Evolutionary conservation across 1,140 invertebrate species (phyloP).

Genomic region (Leguminivora glycinivorella): DNA sequence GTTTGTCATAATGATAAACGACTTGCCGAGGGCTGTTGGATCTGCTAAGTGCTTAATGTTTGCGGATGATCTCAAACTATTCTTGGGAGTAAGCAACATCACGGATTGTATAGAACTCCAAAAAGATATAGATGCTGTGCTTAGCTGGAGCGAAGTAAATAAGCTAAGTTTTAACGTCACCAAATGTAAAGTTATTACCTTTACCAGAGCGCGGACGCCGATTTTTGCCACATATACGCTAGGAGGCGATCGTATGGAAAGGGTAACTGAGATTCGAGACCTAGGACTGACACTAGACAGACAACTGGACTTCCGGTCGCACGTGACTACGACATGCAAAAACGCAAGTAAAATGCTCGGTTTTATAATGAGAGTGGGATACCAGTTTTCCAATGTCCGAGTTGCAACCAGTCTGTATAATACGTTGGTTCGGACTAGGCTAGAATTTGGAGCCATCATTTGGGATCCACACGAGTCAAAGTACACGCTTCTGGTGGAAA

Average conservation of each 20-base stretch:
- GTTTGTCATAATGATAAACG: no score
- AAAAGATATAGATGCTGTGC: no score
- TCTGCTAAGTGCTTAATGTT: no score
- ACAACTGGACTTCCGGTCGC: slow-evolving; percentile 29
- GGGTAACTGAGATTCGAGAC: slow-evolving; percentile 31
- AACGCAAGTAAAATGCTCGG: slow-evolving; percentile 32
- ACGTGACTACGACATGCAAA: slow-evolving; percentile 22
- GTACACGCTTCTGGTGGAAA: slow-evolving; percentile 28
- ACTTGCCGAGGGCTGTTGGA: no score
- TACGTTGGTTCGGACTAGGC: slow-evolving; percentile 30
- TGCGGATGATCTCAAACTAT: background rate
- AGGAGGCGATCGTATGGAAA: slow-evolving; percentile 2
- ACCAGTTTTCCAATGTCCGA: slow-evolving; percentile 11
- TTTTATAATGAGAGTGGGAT: slow-evolving; percentile 29
- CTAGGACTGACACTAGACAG: slow-evolving; percentile 30
- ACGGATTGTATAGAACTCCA: background rate
- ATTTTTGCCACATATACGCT: slow-evolving; percentile 11
- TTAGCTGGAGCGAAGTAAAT: no score
- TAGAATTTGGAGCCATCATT: slow-evolving; percentile 29
- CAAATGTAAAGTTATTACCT: slow-evolving; percentile 33
- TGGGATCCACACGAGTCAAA: slow-evolving; percentile 32
- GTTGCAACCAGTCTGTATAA: slow-evolving; percentile 28
- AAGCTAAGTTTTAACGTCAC: no score
- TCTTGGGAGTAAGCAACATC: background rate
- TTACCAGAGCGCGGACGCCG: slow-evolving; percentile 12